Evolutionary conservation across 1,140 invertebrate species (phyloP), one percentile per base, ranked within the genome.

Genomic region (Zaprionus nigranus): DNA sequence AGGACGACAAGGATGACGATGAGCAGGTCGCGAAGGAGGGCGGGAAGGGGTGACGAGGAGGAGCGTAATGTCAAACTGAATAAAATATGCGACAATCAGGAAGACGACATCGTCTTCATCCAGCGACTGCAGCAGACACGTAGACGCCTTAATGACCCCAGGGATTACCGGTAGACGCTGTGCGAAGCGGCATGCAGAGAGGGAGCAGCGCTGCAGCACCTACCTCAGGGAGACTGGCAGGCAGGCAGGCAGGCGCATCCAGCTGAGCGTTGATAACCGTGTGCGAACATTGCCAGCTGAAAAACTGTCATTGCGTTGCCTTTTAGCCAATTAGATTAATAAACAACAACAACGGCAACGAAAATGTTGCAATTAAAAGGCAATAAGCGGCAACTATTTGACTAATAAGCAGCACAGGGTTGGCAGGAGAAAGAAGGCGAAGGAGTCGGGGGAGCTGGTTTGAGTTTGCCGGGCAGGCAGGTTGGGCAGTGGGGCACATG

Each of bases 71-170:
- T 20, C 74, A 53, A 84, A 84, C 81, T 84, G 81, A 84, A 84
- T 84, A 84, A 84, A 84, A 84, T 68, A 84, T 84, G 81, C 68
- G 78, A 77, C 81, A 84, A 84, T 84, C 81, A 82, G 81, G 78
- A 84, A 84, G 81, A 77, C 81, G 64, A 80, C 73, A 71, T 7
- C 15, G 59, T 40, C 58, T 68, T 68, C 22, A 68, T 68, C 65
- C 60, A 59, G 58, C 49, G 61, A 71, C 51, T 60, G 81, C 53
- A 77, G 75, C 82, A 84, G 82, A 84, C 82, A 84, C 82, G 82
- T 84, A 84, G 82, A 84, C 82, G 82, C 82, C 81, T 84, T 84
- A 84, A 84, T 85, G 82, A 84, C 82, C 82, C 82, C 69, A 51
- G 82, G 82, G 82, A 84, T 81, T 84, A 84, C 82, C 74, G 53